phyloP scores from a whole-genome alignment of 2,888 invertebrate genomes.

The Xylota segnis region DNA sequence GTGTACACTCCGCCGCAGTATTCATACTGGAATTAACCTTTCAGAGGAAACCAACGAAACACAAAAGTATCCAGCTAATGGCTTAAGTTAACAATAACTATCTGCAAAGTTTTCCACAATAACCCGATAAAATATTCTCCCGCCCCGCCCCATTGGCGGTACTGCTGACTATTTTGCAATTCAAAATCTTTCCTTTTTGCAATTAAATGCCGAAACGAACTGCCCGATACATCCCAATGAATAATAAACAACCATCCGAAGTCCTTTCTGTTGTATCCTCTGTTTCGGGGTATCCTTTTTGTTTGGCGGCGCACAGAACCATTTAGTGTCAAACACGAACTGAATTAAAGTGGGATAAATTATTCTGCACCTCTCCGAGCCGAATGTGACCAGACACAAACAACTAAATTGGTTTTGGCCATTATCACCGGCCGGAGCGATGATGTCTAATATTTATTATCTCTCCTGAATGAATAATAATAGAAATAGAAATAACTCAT shows the following conservation, averaged over 20 bases:
- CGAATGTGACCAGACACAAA: not conserved
- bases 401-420: not conserved
- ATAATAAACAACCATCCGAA: slow-evolving; percentile 13
- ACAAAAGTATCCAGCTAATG: not conserved
- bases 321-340: slow-evolving; percentile 19
- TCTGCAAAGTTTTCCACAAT: not conserved
- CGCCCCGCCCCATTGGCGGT: not conserved
- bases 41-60: too few relatives aligned
- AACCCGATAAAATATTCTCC: not conserved
- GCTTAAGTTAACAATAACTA: not conserved
- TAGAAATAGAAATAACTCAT: slow-evolving; percentile 37
- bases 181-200: not conserved
- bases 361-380: not conserved
- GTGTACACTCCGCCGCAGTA: too few relatives aligned
- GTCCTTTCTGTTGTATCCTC: not conserved
- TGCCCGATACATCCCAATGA: slow-evolving; percentile 15
- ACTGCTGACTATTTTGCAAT: not conserved
- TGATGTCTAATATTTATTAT: slow-evolving; percentile 24
- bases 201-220: slow-evolving; percentile 4
- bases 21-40: too few relatives aligned
- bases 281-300: not conserved
- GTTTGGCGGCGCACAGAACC: not conserved
- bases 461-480: slow-evolving; percentile 9
- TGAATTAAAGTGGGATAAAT: slow-evolving; percentile 23
- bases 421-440: not conserved